Base-by-base conservation (phyloP, 2,888 invertebrate genomes). In the Lycocerus yunnanus region DNA sequence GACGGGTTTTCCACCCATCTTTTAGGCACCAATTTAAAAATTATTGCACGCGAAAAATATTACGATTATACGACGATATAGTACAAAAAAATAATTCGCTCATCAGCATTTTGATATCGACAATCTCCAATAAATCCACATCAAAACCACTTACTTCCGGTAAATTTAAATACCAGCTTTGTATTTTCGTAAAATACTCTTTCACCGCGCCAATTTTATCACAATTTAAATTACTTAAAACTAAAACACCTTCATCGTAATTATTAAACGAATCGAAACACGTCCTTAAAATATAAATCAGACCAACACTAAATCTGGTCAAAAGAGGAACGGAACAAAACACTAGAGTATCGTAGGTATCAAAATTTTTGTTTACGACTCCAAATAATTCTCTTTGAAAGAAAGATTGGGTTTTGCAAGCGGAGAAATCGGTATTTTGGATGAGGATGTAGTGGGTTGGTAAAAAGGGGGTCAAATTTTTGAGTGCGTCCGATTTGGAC, bases 291-390 rank as follows among this genome's bases (percentile, higher is more conserved):
- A 86, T 73, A 72, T 80, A 84, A 71, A 86, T 77, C 67, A 87
- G 71, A 13, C 85, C 84, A 14, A 84, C 85, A 43, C 85, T 76
- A 78, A 86, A 85, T 78, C 84, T 83, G 8, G 85, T 86, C 15
- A 85, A 72, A 65, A 86, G 81, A 6, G 85, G 85, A 60, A 86
- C 72, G 65, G 83, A 82, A 11, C 84, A 69, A 21, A 85, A 80
- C n/a, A 86, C 74, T 21, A 86, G 74, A 77, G 82, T 81, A 13
- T 79, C 68, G 9, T 71, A 20, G 58, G 69, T 58, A 27, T 82
- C 74, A 58, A 78, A 68, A 6, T 67, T 71, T 20, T 70, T 27
- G 4, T 71, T 74, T 24, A 85, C 20, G 14, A 72, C 69, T 68
- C 70, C 72, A 68, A 80, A 83, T 81, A 81, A 82, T 72, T 70